Evolutionary conservation across 1,140 invertebrate genomes (phyloP), one percentile per base, ranked within the genome.

Genomic region (Ips nitidus): DNA sequence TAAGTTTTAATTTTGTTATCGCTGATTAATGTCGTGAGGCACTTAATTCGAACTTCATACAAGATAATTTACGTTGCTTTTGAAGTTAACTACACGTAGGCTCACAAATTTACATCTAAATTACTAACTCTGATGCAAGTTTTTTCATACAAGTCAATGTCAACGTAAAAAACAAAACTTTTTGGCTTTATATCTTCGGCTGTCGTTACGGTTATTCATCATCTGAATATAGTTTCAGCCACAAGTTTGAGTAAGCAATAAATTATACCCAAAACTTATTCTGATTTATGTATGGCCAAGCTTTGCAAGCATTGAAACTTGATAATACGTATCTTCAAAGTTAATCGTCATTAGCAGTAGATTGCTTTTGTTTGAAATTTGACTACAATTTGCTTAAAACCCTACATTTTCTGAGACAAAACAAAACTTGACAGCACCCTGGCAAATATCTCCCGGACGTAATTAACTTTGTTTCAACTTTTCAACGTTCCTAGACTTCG

Each of bases 11-110:
- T n/a, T n/a, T n/a, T n/a, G n/a, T n/a, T n/a, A n/a, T n/a, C n/a
- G n/a, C n/a, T n/a, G n/a, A n/a, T n/a, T n/a, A n/a, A n/a, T n/a
- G n/a, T 7, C 52, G 36, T 22, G 52, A 55, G 40, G n/a, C 6
- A 41, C 38, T 56, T 42, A 40, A 59, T 59, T 42, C 40, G 37
- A 42, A 42, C 1, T 7, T 41, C 57, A 59, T 58, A 59, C n/a
- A 4, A 59, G 57, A 4, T 59, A 59, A 59, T 59, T 59, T 59
- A 42, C 42, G 57, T 59, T 41, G 37, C 8, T 59, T 56, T 56
- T 3, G 53, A 37, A 56, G 53, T n/a, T 37, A 56, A 56, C n/a
- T n/a, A n/a, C n/a, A n/a, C n/a, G n/a, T n/a, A n/a, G n/a, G n/a
- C n/a, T n/a, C n/a, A n/a, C n/a, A n/a, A n/a, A n/a, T n/a, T n/a